Conservation (phyloP, 1,140 invertebrate genomes). For the Lutraria rhynchaena region DNA sequence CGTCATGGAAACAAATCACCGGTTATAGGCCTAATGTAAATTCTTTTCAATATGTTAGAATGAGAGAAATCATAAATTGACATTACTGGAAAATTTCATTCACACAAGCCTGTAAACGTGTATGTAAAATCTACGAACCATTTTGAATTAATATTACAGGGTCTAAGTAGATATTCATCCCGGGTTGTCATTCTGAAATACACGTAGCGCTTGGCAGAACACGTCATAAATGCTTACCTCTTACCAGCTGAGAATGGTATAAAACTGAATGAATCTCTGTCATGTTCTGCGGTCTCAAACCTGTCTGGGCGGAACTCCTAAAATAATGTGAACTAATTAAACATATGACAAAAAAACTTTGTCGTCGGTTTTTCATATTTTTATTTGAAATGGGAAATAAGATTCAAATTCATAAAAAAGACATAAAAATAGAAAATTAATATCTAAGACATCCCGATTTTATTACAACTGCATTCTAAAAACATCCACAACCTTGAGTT, state of each 20-base stretch:
- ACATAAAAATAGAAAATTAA: not conserved
- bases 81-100: not conserved
- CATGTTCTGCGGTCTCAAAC: conserved; percentile 53
- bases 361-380: not conserved
- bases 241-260: conserved; percentile 47
- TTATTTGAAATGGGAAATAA: not conserved
- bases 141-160: not conserved
- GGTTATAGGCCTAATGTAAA: too few species aligned
- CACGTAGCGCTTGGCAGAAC: too few species aligned
- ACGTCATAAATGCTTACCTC: too few species aligned
- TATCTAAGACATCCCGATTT: not conserved
- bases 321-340: too few species aligned
- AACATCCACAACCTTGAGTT: too few species aligned
- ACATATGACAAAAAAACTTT: too few species aligned
- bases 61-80: not conserved
- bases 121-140: not conserved
- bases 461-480: too few species aligned
- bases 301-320: conserved; percentile 66
- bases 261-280: conserved; percentile 65
- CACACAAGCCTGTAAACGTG: not conserved
- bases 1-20: too few species aligned
- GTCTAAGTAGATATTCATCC: not conserved
- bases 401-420: not conserved
- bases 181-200: not conserved
- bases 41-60: not conserved